phyloP scores from a whole-genome alignment of 2,797 vertebrate species.

The Falco peregrinus region DNA sequence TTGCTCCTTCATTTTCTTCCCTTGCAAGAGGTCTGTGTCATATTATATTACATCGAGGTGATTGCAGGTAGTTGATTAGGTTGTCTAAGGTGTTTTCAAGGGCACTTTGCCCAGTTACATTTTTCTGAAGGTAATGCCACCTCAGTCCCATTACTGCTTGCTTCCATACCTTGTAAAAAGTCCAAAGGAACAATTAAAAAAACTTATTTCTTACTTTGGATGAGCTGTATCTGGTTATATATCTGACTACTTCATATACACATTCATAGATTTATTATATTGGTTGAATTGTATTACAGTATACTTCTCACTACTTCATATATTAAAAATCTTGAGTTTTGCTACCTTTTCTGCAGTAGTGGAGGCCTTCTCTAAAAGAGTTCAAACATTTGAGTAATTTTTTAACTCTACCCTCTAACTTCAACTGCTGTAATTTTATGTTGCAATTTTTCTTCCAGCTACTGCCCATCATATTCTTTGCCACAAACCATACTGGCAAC shows the following conservation, averaged over 20 bases:
- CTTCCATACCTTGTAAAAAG: neutral
- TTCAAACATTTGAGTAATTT: neutral
- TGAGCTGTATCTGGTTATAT: neutral
- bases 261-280: neutral
- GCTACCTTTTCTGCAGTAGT: neutral
- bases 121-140: neutral
- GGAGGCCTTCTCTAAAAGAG: neutral
- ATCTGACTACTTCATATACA: neutral
- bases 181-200: neutral
- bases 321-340: neutral
- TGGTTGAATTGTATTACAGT: neutral
- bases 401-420: neutral
- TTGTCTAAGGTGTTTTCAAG: neutral
- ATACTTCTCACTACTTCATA: neutral
- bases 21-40: neutral
- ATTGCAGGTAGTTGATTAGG: neutral
- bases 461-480: neutral
- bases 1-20: neutral
- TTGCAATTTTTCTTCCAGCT: neutral
- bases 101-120: neutral
- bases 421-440: neutral
- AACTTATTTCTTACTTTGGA: neutral
- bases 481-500: neutral
- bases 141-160: neutral
- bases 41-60: neutral